Conservation (phyloP, 2,797 vertebrate species). For the Pogonophryne albipinna region DNA sequence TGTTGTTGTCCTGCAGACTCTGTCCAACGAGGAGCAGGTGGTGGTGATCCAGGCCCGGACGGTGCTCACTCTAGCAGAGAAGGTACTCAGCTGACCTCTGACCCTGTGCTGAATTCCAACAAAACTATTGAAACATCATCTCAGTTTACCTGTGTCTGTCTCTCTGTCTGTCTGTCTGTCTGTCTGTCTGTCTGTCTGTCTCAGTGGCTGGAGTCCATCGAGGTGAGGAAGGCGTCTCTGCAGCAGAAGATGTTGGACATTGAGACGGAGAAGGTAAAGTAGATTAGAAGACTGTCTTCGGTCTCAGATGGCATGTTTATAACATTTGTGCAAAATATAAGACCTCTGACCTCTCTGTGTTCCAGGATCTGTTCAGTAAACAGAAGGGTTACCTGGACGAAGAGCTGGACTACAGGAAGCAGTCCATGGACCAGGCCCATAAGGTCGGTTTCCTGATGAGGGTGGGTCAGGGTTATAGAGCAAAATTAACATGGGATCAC, state of each 20-base stretch:
- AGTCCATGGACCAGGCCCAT: constrained; percentile 94
- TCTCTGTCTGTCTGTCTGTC: not conserved
- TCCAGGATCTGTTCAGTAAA: constrained; percentile 93
- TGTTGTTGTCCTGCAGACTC: constrained; percentile 85
- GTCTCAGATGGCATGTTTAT: too few relatives aligned
- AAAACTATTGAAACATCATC: too few relatives aligned
- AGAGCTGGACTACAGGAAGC: constrained; percentile 96
- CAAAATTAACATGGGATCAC: too few relatives aligned
- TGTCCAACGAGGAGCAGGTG: constrained; percentile 97
- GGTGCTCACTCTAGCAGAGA: constrained; percentile 94
- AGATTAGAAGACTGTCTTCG: too few relatives aligned
- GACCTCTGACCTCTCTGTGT: constrained; percentile 9
- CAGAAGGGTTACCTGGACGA: constrained; percentile 98
- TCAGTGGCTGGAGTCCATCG: constrained; percentile 97
- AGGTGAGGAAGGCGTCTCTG: constrained; percentile 90
- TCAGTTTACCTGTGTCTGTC: too few relatives aligned
- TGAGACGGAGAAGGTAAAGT: constrained; percentile 93
- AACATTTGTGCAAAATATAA: too few relatives aligned
- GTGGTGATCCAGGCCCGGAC: constrained; percentile 95
- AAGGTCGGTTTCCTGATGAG: constrained; percentile 83
- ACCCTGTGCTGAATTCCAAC: not conserved
- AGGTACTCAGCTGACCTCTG: constrained; percentile 82
- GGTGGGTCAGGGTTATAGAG: too few relatives aligned
- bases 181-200: constrained; percentile 13
- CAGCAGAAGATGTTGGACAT: constrained; percentile 97